Conservation (phyloP, 2,113 vertebrate species). For the Scalopus aquaticus region DNA sequence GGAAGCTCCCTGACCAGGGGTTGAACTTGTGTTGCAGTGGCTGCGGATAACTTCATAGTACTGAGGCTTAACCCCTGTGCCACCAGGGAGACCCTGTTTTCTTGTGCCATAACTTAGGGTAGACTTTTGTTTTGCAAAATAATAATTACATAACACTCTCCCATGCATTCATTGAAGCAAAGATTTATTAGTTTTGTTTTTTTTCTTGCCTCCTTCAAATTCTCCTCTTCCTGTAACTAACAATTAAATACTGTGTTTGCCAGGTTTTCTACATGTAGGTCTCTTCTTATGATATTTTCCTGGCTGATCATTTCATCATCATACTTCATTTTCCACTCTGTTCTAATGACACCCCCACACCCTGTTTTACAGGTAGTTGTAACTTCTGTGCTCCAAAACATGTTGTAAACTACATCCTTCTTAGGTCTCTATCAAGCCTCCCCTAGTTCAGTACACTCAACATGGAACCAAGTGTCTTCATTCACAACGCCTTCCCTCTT, state of each 20-base stretch:
- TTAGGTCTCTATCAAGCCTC: neutral
- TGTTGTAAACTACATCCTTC: neutral
- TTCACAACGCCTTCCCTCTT: neutral
- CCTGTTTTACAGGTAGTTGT: neutral
- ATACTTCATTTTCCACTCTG: neutral
- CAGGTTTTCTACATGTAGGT: neutral
- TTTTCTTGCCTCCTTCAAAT: neutral
- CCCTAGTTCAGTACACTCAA: neutral
- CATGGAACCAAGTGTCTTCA: neutral
- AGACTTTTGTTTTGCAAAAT: neutral
- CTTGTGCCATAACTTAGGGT: neutral
- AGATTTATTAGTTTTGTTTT: neutral
- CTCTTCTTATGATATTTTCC: neutral
- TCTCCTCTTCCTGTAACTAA: neutral
- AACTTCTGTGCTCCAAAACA: neutral
- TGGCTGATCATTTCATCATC: neutral
- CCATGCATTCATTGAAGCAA: neutral
- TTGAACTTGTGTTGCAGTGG: no score
- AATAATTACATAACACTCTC: neutral
- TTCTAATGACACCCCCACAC: neutral
- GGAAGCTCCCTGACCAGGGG: no score
- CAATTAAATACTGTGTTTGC: neutral
- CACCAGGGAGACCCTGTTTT: no score
- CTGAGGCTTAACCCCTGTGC: no score
- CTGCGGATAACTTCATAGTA: no score